phyloP scores from a whole-genome alignment of 2,888 invertebrate genomes.

The Ichneumoninae sp. region DNA sequence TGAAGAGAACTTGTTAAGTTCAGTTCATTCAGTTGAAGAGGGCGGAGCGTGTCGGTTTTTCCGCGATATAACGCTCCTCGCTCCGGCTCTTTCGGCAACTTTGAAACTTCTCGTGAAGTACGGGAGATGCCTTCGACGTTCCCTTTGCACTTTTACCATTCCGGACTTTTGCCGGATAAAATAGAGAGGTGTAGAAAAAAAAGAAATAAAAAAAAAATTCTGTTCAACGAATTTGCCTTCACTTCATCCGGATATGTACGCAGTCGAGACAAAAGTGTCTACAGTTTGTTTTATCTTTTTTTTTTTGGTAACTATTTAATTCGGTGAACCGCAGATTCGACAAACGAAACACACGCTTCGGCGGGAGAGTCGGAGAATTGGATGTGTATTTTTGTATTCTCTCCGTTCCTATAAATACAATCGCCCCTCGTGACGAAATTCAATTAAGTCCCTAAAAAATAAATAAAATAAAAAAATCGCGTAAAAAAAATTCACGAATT shows the following conservation, averaged over 20 bases:
- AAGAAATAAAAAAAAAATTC: neutral
- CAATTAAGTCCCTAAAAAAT: slow-evolving; percentile 31
- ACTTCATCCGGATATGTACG: neutral
- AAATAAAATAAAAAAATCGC: slow-evolving; percentile 42
- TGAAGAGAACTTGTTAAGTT: neutral
- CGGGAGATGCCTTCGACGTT: neutral
- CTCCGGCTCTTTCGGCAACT: neutral
- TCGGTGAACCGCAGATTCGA: neutral
- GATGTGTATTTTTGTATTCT: slow-evolving; percentile 26
- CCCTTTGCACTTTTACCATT: neutral
- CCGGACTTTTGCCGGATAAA: neutral
- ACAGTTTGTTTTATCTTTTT: neutral
- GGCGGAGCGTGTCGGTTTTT: neutral
- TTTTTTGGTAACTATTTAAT: neutral
- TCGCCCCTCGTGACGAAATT: slow-evolving; percentile 42
- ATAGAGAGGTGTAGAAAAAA: neutral
- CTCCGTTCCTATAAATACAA: slow-evolving; percentile 40
- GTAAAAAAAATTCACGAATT: slow-evolving; percentile 42
- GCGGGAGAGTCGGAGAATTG: neutral
- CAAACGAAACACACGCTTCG: slow-evolving; percentile 3
- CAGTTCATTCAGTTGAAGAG: neutral
- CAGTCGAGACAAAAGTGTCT: neutral
- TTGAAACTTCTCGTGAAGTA: neutral
- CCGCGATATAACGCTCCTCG: neutral
- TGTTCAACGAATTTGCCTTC: neutral